Conservation (phyloP, 2,113 vertebrate species). For the Elgaria multicarinata region DNA sequence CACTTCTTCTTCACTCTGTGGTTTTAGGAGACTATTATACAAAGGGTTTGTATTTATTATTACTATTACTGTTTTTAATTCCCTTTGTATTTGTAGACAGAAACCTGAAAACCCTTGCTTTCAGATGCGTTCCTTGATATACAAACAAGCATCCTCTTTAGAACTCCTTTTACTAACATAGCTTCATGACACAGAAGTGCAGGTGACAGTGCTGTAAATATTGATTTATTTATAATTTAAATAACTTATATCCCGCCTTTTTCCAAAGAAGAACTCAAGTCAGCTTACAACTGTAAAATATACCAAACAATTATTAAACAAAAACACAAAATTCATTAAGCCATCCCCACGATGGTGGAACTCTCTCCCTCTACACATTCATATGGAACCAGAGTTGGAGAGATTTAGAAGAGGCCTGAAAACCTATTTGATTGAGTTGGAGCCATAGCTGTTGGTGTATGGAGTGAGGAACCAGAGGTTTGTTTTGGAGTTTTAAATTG, state of each 20-base stretch:
- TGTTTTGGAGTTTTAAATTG: no score
- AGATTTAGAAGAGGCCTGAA: no score
- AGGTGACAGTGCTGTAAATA: not conserved
- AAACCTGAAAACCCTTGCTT: conserved; percentile 45
- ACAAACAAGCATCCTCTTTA: not conserved
- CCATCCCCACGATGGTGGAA: no score
- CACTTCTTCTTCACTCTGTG: conserved; percentile 11
- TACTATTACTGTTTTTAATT: conserved; percentile 34
- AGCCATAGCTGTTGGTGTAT: no score
- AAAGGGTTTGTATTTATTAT: not conserved
- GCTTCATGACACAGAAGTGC: not conserved
- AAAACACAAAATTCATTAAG: no score
- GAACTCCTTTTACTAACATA: not conserved
- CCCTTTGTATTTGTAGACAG: conserved; percentile 36
- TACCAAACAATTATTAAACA: no score
- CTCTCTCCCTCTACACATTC: no score
- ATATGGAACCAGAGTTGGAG: no score
- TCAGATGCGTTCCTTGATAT: conserved; percentile 20
- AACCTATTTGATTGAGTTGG: no score
- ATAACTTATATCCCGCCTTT: not conserved
- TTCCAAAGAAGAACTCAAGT: not conserved
- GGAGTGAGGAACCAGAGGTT: no score
- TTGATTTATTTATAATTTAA: not conserved
- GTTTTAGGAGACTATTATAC: conserved; percentile 27
- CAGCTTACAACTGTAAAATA: no score